phyloP scores from a whole-genome alignment of 1,140 invertebrate genomes.

The Drosophila miranda region DNA sequence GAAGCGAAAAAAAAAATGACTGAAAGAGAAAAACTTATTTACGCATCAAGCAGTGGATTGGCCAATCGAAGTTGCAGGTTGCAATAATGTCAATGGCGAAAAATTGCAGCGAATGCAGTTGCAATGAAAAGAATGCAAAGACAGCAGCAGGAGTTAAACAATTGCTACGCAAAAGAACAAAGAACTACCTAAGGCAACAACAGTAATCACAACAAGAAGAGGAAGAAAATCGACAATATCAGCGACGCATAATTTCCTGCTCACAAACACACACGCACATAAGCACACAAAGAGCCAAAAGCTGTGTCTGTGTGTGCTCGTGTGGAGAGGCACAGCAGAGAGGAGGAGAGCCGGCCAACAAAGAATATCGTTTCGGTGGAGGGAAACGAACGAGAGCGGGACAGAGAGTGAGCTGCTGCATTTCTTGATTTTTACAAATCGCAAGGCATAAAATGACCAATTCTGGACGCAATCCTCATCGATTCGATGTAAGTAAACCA shows the following conservation, averaged over 20 bases:
- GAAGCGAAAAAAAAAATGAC: conserved; percentile 53
- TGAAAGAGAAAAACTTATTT: conserved; percentile 65
- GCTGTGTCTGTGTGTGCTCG: conserved; percentile 38
- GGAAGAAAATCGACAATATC: conserved; percentile 34
- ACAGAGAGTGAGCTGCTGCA: conserved; percentile 41
- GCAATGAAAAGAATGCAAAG: conserved; percentile 32
- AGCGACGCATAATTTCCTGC: conserved; percentile 71
- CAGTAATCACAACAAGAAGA: conserved; percentile 31
- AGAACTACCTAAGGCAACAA: conserved; percentile 62
- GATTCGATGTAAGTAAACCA: conserved; percentile 64
- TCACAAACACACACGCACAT: conserved; percentile 31
- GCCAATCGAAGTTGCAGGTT: conserved; percentile 40
- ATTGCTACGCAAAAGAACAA: conserved; percentile 53
- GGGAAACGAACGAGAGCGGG: conserved; percentile 24
- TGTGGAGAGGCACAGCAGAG: conserved; percentile 34
- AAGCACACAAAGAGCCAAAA: conserved; percentile 36
- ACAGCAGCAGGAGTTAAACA: conserved; percentile 39
- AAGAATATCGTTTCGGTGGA: conserved; percentile 3
- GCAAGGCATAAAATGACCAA: conserved; percentile 75
- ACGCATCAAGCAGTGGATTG: conserved; percentile 59
- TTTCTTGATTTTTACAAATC: conserved; percentile 25
- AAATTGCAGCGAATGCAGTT: conserved; percentile 33
- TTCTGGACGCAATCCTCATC: conserved; percentile 69
- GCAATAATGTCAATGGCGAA: conserved; percentile 55
- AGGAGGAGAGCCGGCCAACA: not conserved